phyloP scores from a whole-genome alignment of 2,797 vertebrate species.

The Chrosomus eos region DNA sequence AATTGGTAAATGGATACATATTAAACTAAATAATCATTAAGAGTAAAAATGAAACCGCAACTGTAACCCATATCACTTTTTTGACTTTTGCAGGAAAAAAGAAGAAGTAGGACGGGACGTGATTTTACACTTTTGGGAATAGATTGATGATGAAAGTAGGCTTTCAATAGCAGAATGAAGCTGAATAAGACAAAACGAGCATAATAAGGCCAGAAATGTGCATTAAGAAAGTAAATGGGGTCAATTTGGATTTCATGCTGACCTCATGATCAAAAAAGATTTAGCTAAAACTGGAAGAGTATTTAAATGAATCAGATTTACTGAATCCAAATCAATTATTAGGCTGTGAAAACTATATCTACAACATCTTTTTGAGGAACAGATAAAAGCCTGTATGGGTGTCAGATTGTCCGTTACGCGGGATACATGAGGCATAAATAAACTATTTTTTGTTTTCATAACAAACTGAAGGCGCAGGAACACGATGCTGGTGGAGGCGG shows the following conservation, averaged over 20 bases:
- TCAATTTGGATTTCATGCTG: neutral
- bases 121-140: neutral
- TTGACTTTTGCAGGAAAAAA: neutral
- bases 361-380: neutral
- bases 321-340: neutral
- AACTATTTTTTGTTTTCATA: constrained; percentile 31
- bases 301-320: neutral
- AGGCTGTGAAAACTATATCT: neutral
- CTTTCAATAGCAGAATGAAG: neutral
- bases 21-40: neutral
- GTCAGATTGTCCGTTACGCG: neutral
- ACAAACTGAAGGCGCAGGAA: constrained; percentile 12
- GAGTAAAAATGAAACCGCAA: neutral
- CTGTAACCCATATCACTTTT: neutral
- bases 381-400: neutral
- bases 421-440: neutral
- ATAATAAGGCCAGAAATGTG: neutral
- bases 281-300: neutral
- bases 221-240: neutral
- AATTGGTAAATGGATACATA: neutral
- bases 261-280: neutral
- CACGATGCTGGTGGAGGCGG: neutral
- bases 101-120: neutral
- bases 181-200: neutral
- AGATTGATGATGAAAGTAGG: neutral